Evolutionary conservation across 92 coral and sea anemone species (phyloP), one percentile per base, ranked within the genome.

Genomic region (Pocillopora grandis): DNA sequence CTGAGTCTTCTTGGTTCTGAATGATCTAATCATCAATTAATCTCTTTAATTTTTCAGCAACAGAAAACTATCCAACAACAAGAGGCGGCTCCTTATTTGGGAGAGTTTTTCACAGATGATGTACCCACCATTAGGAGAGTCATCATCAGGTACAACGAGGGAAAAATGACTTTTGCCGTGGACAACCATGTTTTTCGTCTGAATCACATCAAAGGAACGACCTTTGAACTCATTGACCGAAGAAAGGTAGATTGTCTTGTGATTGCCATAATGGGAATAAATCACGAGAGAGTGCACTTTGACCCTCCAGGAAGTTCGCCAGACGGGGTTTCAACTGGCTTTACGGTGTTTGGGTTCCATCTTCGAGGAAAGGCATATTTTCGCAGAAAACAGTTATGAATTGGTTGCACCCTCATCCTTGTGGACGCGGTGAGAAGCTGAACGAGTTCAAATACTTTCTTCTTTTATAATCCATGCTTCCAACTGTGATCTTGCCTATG

Each of bases 241-340:
- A 71, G 88, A 37, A 69, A 19, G 42, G 19, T 19, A 57, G 13
- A 68, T 9, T 91, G 94, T 62, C 74, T 90, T 71, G 5, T 9
- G 1, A 63, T 87, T 18, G 90, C 91, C 23, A 18, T 79, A 3
- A 66, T 92, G 69, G 98, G 98, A 2, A 55, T 94, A 7, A 87
- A 94, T 59, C 83, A 88, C 72, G 98, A 94, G 62, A 87, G 82
- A 35, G 71, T 94, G 14, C 87, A 94, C 84, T 94, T 94, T 85
- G 88, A 87, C 48, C 75, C 84, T 60, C 72, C 89, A 10, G 66
- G 65, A 11, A 87, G 84, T 58, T 42, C 61, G 18, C 84, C 82
- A 1, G 56, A 82, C 36, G 58, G 59, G n/a, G 80, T 79, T 21
- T 74, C 93, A 15, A 77, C 74, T 0, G 92, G 93, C 15, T 91